These are phyloP conservation scores for Pluvianellus socialis DNA, from an alignment of 2,113 vertebrate genomes.

Conservation along the genomic window DNA sequence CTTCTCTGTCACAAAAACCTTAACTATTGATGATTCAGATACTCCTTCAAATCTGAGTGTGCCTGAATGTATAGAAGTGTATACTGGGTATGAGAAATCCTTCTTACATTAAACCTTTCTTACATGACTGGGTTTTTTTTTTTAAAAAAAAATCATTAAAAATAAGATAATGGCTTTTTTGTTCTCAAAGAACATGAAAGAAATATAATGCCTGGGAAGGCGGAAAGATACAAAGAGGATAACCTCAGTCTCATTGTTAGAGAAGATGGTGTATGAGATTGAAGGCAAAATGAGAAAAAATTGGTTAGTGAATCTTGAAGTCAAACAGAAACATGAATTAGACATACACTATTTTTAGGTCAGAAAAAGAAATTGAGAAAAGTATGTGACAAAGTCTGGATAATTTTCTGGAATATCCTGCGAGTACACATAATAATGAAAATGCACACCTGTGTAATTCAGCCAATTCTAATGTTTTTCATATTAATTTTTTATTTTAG, in stretches of 20 bases:
- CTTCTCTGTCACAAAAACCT: neutral
- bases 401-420: neutral
- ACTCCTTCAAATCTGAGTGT: neutral
- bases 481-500: neutral
- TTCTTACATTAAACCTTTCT: neutral
- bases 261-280: neutral
- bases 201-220: neutral
- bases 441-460: neutral
- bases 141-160: neutral
- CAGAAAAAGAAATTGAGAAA: neutral
- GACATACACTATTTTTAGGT: neutral
- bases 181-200: neutral
- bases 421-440: neutral
- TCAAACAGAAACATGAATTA: neutral
- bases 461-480: neutral
- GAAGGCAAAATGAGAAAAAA: slow-evolving; percentile 6
- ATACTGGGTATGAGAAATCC: neutral
- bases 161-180: neutral
- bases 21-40: neutral
- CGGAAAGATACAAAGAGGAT: neutral
- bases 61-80: neutral
- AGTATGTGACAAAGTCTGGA: neutral
- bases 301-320: neutral
- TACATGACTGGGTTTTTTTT: neutral
- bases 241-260: neutral